Evolutionary conservation across 92 coral and sea anemone species (phyloP).

Genomic region (Bergia puertoricense): DNA sequence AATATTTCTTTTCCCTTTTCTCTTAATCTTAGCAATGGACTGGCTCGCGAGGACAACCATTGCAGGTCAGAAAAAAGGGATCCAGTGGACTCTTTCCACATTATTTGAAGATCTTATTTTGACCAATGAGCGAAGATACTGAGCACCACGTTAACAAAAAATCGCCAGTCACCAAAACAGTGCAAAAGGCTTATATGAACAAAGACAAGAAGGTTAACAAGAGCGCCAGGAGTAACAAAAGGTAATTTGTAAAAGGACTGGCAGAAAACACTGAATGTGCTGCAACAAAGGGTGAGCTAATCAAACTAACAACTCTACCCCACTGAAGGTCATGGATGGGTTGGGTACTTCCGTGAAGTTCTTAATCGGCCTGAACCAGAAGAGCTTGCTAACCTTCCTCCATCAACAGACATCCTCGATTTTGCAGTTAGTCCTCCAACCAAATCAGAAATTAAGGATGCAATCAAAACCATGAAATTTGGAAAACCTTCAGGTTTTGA

Average conservation of each 20-base stretch:
- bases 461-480: slow-evolving; percentile 22
- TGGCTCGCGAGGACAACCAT: too few species aligned
- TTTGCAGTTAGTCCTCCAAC: neutral
- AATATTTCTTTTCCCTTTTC: too few species aligned
- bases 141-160: too few species aligned
- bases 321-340: neutral
- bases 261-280: slow-evolving; percentile 3
- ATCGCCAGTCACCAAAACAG: too few species aligned
- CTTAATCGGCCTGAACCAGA: slow-evolving; percentile 32
- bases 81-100: too few species aligned
- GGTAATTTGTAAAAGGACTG: neutral
- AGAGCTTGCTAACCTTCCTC: slow-evolving; percentile 17
- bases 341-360: slow-evolving; percentile 5
- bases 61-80: too few species aligned
- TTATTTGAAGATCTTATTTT: too few species aligned
- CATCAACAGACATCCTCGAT: neutral
- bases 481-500: slow-evolving; percentile 35
- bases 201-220: neutral
- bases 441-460: neutral
- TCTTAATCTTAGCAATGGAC: too few species aligned
- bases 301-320: too few species aligned
- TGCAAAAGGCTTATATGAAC: neutral
- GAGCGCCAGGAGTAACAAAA: slow-evolving; percentile 5
- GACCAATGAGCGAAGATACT: too few species aligned
- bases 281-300: slow-evolving; percentile 33